Conservation (phyloP, 1,140 invertebrate genomes). For the Heliconius nattereri region DNA sequence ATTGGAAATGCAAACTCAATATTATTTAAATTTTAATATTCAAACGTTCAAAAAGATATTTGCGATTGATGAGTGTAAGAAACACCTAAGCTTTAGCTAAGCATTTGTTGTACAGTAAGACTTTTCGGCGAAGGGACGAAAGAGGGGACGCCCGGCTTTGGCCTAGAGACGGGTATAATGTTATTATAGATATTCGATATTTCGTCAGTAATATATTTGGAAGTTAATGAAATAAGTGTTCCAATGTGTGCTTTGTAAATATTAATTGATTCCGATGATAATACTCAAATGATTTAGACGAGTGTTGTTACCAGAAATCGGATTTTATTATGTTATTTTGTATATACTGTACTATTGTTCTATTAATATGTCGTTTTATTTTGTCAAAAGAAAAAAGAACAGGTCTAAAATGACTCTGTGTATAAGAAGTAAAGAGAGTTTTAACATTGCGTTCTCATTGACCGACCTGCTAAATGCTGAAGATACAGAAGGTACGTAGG, state of each 20-base stretch:
- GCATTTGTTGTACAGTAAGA: neutral
- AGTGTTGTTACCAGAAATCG: neutral
- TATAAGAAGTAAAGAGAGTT: no score
- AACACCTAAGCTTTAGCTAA: conserved; percentile 13
- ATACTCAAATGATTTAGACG: neutral
- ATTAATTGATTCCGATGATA: neutral
- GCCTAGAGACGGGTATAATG: conserved; percentile 28
- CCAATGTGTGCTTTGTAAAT: neutral
- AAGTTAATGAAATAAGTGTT: conserved; percentile 19
- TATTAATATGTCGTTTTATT: no score
- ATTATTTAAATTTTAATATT: neutral
- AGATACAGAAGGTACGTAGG: no score
- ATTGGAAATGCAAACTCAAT: neutral
- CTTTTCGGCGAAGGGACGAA: conserved; percentile 33
- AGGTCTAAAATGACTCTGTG: no score
- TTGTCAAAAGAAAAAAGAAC: no score
- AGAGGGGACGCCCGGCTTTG: conserved; percentile 21
- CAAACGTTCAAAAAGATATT: conserved; percentile 14
- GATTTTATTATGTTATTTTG: neutral
- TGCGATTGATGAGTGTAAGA: conserved; percentile 38
- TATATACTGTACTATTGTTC: neutral
- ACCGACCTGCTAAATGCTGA: no score
- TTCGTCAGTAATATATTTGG: conserved; percentile 22
- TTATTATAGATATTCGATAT: conserved; percentile 37
- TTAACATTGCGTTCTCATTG: no score